These are phyloP conservation scores for Blennius ocellaris DNA, from an alignment of 2,113 vertebrate genomes.

Conservation along the genomic window DNA sequence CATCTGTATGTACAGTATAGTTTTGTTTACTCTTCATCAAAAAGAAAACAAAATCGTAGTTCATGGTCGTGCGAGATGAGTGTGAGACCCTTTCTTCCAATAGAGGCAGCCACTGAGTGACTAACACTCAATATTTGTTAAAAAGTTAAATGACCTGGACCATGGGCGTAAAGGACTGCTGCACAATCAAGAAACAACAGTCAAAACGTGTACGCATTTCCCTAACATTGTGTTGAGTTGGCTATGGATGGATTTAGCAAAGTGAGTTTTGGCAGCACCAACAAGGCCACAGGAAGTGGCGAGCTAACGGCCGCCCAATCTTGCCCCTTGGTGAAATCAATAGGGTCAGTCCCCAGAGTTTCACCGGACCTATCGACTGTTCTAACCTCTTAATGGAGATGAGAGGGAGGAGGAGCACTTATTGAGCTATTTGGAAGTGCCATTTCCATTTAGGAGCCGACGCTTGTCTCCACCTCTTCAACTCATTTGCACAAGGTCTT, in stretches of 20 bases:
- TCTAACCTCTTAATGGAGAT: slow-evolving; percentile 81
- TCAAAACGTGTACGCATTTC: too few species aligned
- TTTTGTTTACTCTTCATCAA: too few species aligned
- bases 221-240: too few species aligned
- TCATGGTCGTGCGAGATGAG: too few species aligned
- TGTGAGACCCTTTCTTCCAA: too few species aligned
- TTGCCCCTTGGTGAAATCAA: slow-evolving; percentile 74
- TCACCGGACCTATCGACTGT: slow-evolving; percentile 72
- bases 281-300: slow-evolving; percentile 55
- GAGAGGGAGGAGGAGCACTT: slow-evolving; percentile 79
- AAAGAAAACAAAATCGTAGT: too few species aligned
- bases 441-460: slow-evolving; percentile 61
- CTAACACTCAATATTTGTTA: too few species aligned
- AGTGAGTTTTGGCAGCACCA: slow-evolving; percentile 11
- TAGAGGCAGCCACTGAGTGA: too few species aligned
- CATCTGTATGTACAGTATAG: too few species aligned
- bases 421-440: slow-evolving; percentile 76
- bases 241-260: not conserved
- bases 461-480: slow-evolving; percentile 26
- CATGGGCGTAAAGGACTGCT: too few species aligned
- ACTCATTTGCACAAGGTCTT: not conserved
- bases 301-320: slow-evolving; percentile 67
- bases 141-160: too few species aligned
- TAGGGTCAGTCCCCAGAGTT: slow-evolving; percentile 69
- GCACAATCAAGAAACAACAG: too few species aligned